Percentiles rank a stretch among this genome's conserved stretches.
Conservation (phyloP, 1,140 invertebrate species). For the Diorhabda elongata region DNA sequence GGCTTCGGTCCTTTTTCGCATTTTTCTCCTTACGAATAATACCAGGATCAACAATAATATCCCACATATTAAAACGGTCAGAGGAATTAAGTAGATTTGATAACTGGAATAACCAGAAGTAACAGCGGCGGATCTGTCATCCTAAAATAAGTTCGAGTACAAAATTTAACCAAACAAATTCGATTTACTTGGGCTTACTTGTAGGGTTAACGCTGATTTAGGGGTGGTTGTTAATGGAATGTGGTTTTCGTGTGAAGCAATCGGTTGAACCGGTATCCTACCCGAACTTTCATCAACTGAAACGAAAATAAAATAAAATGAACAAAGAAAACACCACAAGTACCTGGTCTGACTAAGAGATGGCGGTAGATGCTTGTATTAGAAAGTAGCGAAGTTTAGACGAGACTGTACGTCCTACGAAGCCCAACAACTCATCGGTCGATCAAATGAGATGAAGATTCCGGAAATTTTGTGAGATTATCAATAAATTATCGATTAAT, state of each 20-base stretch:
- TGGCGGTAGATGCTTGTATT: too few species aligned
- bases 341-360: too few species aligned
- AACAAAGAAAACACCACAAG: neutral
- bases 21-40: neutral
- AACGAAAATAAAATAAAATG: conserved; percentile 3
- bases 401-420: too few species aligned
- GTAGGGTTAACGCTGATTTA: neutral
- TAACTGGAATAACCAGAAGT: neutral
- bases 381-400: too few species aligned
- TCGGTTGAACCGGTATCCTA: conserved; percentile 12
- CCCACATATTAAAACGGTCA: neutral
- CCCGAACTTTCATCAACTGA: conserved; percentile 12
- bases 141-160: neutral
- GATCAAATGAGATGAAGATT: too few species aligned
- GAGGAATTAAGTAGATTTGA: conserved; percentile 5
- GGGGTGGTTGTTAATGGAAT: conserved; percentile 5
- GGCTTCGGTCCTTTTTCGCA: neutral
- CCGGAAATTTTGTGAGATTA: too few species aligned
- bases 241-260: conserved; percentile 4
- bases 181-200: neutral
- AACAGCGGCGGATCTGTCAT: neutral
- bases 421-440: too few species aligned
- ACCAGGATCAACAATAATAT: neutral
- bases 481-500: too few species aligned
- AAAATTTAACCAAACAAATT: too few species aligned